A percentile compares a stretch with the other conserved stretches of the same genome.
Conservation (phyloP, 1,140 invertebrate genomes). For the Eumeta japonica region DNA sequence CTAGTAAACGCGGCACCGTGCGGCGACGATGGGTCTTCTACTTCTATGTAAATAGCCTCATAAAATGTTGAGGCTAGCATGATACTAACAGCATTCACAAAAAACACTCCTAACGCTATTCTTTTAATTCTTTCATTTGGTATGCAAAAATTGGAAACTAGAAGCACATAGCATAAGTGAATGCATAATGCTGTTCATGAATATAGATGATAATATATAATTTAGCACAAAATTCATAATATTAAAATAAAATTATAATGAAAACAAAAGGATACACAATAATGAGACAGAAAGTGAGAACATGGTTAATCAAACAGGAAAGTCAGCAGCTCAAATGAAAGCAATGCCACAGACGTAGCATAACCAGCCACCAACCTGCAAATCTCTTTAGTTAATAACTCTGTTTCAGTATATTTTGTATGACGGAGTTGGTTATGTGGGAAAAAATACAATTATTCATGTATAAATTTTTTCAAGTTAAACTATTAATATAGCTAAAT, state of each 20-base stretch:
- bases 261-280: slow-evolving; percentile 65
- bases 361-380: slow-evolving; percentile 58
- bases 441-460: slow-evolving; percentile 6
- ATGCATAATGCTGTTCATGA: no score
- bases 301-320: slow-evolving; percentile 67
- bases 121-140: no score
- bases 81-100: no score
- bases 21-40: no score
- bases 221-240: no score
- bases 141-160: no score
- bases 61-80: no score
- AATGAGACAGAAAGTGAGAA: slow-evolving; percentile 62
- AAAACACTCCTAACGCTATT: no score
- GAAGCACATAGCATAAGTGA: not conserved
- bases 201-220: not conserved
- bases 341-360: slow-evolving; percentile 55
- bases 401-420: not conserved
- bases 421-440: slow-evolving; percentile 1
- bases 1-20: no score
- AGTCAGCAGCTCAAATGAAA: slow-evolving; percentile 61
- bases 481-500: slow-evolving; percentile 4
- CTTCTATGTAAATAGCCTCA: no score
- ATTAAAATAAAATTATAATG: no score
- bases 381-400: slow-evolving; percentile 19
- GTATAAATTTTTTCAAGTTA: slow-evolving; percentile 1